Evolutionary conservation across 2,113 vertebrate species (phyloP), one percentile per base, ranked within the genome.

Genomic region (Zosterops hypoxanthus): DNA sequence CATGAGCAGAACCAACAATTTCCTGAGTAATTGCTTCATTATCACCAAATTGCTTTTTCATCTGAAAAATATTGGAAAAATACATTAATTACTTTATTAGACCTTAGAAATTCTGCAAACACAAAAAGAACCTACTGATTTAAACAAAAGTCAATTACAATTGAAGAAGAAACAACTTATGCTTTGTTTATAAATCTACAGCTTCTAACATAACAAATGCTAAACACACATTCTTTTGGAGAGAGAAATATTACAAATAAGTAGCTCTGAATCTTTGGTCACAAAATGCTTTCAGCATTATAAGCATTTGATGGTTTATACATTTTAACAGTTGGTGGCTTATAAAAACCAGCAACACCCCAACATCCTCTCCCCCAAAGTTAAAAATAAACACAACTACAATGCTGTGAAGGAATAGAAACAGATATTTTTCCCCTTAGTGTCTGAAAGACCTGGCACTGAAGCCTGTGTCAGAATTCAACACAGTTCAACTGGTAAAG

Each of bases 11-110:
- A 21, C 99, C 99, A 55, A 99, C 99, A 70, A 99, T 98, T 98
- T 99, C 99, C 97, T 99, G 99, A 87, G 96, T 98, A 97, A 99
- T 98, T 96, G 99, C 99, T 94, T 99, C 99, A 91, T 99, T 98
- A 92, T 99, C 98, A 42, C 96, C 97, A 95, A 99, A 97, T 59
- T 99, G 99, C 96, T 99, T 99, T 98, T 99, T 99, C 98, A 99
- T 99, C 99, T 99, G 98, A 80, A 98, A 98, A 87, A 97, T 92
- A 63, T 82, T 63, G 25, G 97, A 68, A 91, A 39, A 90, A 65
- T 50, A 86, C 10, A 24, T 89, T 75, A 56, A 47, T 81, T 90
- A 89, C 42, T 11, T 90, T 84, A 86, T 53, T 75, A 90, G 70
- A 72, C 25, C 4, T 9, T 24, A 91, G 39, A 21, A 96, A 61